phyloP scores from a whole-genome alignment of 2,797 vertebrate genomes.

The Molossus molossus region DNA sequence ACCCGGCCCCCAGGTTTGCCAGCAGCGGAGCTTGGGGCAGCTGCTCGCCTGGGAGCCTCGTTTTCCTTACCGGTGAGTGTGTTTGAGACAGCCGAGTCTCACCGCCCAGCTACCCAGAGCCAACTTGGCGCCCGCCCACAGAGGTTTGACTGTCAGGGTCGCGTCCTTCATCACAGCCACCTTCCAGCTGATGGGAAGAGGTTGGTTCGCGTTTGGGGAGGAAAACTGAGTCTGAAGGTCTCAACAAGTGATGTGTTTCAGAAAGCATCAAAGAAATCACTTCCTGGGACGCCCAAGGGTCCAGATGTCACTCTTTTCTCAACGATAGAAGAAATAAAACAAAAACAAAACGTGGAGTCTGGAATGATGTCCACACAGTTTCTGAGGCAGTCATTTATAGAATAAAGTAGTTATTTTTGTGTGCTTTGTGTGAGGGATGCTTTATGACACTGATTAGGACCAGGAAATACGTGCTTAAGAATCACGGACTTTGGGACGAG shows the following conservation, averaged over 20 bases:
- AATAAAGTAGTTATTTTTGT: neutral
- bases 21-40: neutral
- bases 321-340: neutral
- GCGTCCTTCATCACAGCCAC: neutral
- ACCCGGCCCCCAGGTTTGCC: neutral
- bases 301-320: neutral
- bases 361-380: neutral
- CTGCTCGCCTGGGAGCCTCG: accelerated
- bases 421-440: neutral
- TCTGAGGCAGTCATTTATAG: neutral
- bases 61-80: neutral
- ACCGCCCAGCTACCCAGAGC: neutral
- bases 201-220: neutral
- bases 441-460: neutral
- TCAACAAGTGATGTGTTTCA: neutral
- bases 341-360: neutral
- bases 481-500: neutral
- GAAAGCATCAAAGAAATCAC: neutral
- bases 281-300: neutral
- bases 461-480: neutral
- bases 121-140: neutral
- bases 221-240: neutral
- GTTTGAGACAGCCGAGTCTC: neutral
- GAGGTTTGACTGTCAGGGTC: neutral
- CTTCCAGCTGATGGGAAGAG: neutral